Base-by-base conservation (phyloP, 2,797 vertebrate genomes). In the Muscicapa comitata region DNA sequence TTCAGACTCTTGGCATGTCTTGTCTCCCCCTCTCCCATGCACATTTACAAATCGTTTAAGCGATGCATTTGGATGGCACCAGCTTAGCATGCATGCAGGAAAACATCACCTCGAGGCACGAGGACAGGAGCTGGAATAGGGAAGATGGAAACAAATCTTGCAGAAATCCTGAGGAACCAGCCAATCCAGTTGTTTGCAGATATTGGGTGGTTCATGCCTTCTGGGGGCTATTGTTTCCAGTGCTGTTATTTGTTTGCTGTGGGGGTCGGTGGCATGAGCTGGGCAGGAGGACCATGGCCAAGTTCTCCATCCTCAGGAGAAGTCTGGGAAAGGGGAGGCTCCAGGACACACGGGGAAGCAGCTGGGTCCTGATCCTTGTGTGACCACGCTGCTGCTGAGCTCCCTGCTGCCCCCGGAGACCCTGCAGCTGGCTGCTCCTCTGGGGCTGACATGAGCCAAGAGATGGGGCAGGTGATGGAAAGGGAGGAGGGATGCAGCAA, bases 191-290 rank as follows among this genome's bases (percentile, higher is more conserved):
- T 16, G 2, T 43, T 93, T 86, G 67, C 94, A 97, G 97, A 96
- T 96, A 96, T 84, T 73, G 77, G 88, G 79, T 93, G 90, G 91
- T 83, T 92, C 71, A 1, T 93, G 96, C 94, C 92, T 94, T 90
- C 83, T 50, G 65, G 88, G 91, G 76, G 38, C 76, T 91, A 75
- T 95, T 92, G 91, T 95, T 93, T 58, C 65, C 68, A 79, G 42
- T 0, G 2, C 43, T 6, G 5, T 38, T 82, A 8, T 71, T 95
- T 68, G 37, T 71, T 95, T 68, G 37, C 57, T 76, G 38, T 2
- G 25, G 40, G 63, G 54, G 31, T 45, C 0, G 1, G 66, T 61
- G 79, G n/a, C 50, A 17, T 6, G 7, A 66, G 58, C 57, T 55
- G 14, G 21, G 48, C 55, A 43, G 17, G 6, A 75, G 37, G 35